Evolutionary conservation across 2,888 invertebrate species (phyloP).

Genomic region (Brachyptera putata): DNA sequence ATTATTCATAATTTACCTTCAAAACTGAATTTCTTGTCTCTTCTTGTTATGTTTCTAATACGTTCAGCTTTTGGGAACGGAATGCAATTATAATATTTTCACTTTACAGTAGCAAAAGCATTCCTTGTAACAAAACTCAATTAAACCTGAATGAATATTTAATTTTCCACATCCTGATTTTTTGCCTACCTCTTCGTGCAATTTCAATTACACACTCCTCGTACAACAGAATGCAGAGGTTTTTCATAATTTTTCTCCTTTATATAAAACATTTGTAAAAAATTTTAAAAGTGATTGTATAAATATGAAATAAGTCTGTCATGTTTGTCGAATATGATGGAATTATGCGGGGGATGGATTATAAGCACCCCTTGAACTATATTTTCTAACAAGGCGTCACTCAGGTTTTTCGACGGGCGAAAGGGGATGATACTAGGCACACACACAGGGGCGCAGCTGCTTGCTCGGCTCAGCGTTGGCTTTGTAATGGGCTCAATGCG

Average conservation of each 20-base stretch:
- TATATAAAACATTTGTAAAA: conserved; percentile 1
- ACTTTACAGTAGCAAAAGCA: too few species aligned
- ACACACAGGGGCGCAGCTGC: conserved; percentile 3
- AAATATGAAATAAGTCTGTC: neutral
- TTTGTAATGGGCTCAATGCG: conserved; percentile 18
- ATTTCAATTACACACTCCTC: too few species aligned
- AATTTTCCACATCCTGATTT: conserved; percentile 6
- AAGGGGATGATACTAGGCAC: neutral
- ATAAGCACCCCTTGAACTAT: conserved; percentile 13
- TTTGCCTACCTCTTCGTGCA: neutral
- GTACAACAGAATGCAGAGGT: too few species aligned
- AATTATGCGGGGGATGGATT: neutral
- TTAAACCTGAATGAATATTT: conserved; percentile 4
- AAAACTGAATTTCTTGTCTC: too few species aligned
- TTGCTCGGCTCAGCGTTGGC: neutral
- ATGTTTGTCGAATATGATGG: neutral
- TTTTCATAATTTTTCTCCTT: too few species aligned
- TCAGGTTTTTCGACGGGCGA: neutral
- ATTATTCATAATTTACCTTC: too few species aligned
- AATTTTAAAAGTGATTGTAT: conserved; percentile 1
- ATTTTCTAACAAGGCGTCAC: conserved; percentile 27
- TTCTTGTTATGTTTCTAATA: too few species aligned
- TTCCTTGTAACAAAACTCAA: too few species aligned
- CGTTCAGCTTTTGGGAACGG: too few species aligned
- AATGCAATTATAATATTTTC: too few species aligned